These are phyloP conservation scores for Uropsilus gracilis DNA, from an alignment of 2,113 vertebrate genomes.

Conservation along the genomic window DNA sequence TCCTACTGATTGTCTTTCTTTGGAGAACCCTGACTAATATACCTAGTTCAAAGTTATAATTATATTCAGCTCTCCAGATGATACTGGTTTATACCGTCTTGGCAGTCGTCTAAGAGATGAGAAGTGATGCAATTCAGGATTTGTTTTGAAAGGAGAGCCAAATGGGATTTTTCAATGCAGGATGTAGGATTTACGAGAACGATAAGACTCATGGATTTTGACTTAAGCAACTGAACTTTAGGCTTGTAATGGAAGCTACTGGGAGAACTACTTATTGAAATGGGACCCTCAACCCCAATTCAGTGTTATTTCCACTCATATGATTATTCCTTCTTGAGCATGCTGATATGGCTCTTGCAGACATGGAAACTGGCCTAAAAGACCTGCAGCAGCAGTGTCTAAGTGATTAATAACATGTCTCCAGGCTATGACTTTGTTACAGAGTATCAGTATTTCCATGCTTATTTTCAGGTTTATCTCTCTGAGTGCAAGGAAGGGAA, in stretches of 20 bases:
- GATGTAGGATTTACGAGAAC: neutral
- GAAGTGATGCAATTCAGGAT: neutral
- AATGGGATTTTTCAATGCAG: neutral
- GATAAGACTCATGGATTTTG: neutral
- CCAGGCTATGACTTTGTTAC: neutral
- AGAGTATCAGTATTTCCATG: conserved; percentile 61
- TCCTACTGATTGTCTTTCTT: neutral
- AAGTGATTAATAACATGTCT: conserved; percentile 28
- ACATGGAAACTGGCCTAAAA: neutral
- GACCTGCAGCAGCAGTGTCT: neutral
- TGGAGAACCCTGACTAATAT: neutral
- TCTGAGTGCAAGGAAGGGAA: conserved; percentile 21
- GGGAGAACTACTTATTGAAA: neutral
- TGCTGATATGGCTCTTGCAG: neutral
- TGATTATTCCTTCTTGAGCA: neutral
- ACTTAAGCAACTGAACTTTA: neutral
- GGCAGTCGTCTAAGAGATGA: neutral
- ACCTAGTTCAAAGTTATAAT: neutral
- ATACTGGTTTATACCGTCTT: neutral
- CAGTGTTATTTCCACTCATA: neutral
- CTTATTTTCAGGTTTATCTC: conserved; percentile 57
- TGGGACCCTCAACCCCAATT: neutral
- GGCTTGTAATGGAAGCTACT: neutral
- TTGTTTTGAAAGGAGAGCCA: neutral
- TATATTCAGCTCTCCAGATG: neutral